A percentile compares a stretch with the other conserved stretches of the same genome.
Evolutionary conservation across 2,797 vertebrate genomes (phyloP).

Genomic region (Bufotes viridis): DNA sequence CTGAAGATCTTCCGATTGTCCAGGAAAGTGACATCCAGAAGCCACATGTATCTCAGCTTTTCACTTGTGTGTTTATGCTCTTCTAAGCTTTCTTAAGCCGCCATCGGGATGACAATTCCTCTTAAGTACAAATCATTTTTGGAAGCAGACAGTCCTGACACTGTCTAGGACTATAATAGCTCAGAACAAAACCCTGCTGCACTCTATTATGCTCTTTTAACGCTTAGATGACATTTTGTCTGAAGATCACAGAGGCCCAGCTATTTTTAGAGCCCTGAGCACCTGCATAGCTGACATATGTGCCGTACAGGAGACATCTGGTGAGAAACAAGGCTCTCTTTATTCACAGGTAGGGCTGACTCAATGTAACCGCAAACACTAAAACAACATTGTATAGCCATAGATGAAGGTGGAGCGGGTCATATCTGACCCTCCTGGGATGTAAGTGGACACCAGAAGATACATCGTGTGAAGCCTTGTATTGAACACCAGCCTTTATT

Average conservation of each 20-base stretch:
- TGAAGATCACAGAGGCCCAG: conserved; percentile 64
- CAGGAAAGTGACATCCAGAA: conserved; percentile 25
- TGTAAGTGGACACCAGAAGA: neutral
- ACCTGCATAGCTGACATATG: conserved; percentile 66
- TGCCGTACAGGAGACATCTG: conserved; percentile 62
- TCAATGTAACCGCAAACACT: conserved; percentile 19
- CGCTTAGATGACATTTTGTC: conserved; percentile 61
- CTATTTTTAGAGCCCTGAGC: conserved; percentile 63
- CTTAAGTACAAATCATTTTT: conserved; percentile 30
- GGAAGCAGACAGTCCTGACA: conserved; percentile 35
- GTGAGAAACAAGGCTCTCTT: conserved; percentile 66
- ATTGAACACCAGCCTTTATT: too few species aligned
- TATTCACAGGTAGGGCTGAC: conserved; percentile 63
- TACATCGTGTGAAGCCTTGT: neutral
- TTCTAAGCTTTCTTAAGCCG: conserved; percentile 2
- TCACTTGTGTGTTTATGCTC: neutral
- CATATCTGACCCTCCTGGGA: neutral
- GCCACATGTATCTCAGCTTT: neutral
- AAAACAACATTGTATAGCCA: neutral
- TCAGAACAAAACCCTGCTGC: conserved; percentile 44
- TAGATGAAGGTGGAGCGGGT: neutral
- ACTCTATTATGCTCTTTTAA: conserved; percentile 62
- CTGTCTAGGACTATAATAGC: conserved; percentile 35
- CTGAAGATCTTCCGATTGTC: neutral
- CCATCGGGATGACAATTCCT: neutral